These are phyloP conservation scores for Gryllus longicercus DNA, from an alignment of 2,888 invertebrate species.

Conservation along the genomic window DNA sequence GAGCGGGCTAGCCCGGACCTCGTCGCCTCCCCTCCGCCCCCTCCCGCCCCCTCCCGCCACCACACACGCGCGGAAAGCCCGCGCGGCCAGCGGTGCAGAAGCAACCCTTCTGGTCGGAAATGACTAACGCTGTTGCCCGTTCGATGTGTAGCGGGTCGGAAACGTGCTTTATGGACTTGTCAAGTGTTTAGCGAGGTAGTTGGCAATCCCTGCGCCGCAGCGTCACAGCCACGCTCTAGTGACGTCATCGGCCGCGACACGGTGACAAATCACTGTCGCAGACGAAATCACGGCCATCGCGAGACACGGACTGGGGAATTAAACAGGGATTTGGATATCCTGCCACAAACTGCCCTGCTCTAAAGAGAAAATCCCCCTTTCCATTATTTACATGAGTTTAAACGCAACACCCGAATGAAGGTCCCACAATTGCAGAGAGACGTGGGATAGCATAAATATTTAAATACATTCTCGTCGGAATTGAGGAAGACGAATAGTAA, in stretches of 20 bases:
- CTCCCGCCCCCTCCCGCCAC: not conserved
- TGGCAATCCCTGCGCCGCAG: slow-evolving; percentile 20
- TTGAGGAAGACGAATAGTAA: slow-evolving; percentile 45
- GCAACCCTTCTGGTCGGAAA: slow-evolving; percentile 26
- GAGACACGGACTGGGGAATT: slow-evolving; percentile 38
- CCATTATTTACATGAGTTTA: slow-evolving; percentile 8
- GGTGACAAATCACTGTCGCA: slow-evolving; percentile 36
- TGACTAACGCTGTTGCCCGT: slow-evolving; percentile 35
- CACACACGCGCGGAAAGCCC: not conserved
- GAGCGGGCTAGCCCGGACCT: not conserved
- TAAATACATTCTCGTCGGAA: slow-evolving; percentile 43
- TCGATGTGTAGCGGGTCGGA: slow-evolving; percentile 35
- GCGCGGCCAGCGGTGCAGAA: not conserved
- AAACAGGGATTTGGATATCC: slow-evolving; percentile 1
- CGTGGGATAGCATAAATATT: slow-evolving; percentile 43
- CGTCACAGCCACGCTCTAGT: slow-evolving; percentile 28
- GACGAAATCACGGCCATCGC: slow-evolving; percentile 42
- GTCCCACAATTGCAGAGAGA: slow-evolving; percentile 40
- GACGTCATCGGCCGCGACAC: slow-evolving; percentile 34
- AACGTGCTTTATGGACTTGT: slow-evolving; percentile 37
- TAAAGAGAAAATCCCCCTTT: not conserved
- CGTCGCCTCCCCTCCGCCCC: not conserved
- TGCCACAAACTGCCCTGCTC: not conserved
- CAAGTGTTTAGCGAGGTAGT: slow-evolving; percentile 26
- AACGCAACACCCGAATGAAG: not conserved